These are phyloP conservation scores for Sebastes nivosus DNA, from an alignment of 2,797 vertebrate genomes.

Conservation along the genomic window DNA sequence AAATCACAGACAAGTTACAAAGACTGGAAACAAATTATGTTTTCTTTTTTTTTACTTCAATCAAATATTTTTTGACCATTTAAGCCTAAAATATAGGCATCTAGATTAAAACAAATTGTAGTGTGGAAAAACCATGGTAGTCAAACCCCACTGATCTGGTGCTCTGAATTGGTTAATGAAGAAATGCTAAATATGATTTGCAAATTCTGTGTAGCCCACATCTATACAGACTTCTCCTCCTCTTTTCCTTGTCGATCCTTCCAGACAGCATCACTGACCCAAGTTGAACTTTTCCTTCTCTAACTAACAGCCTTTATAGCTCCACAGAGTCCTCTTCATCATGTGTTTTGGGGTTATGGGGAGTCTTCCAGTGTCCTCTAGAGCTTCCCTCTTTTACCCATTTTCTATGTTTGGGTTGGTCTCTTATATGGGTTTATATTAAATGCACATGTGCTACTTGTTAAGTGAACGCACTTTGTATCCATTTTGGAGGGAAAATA, in stretches of 20 bases:
- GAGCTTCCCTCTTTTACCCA: conserved; percentile 1
- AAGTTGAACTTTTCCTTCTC: not conserved
- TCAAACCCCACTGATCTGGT: not conserved
- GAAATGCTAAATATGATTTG: conserved; percentile 24
- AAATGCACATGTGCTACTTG: conserved; percentile 2
- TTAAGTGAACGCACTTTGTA: not conserved
- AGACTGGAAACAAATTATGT: not conserved
- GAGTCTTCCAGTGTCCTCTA: conserved; percentile 14
- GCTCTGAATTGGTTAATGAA: not conserved
- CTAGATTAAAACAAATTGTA: not conserved
- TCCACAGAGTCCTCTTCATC: conserved; percentile 13
- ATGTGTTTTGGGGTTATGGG: conserved; percentile 4
- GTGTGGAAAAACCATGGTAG: not conserved
- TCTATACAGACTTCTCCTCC: not conserved
- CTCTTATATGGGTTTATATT: conserved; percentile 31
- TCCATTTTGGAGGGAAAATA: not conserved
- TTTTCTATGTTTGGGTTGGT: conserved; percentile 21
- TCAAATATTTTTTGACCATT: not conserved
- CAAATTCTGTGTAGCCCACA: conserved; percentile 24
- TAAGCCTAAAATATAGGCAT: not conserved
- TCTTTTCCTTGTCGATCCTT: conserved; percentile 22
- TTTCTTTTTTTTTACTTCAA: not conserved
- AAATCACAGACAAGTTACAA: not conserved
- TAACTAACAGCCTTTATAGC: not conserved
- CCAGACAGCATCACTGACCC: not conserved